Conservation (phyloP, 2,888 invertebrate genomes). For the Amphipoea lucens region DNA sequence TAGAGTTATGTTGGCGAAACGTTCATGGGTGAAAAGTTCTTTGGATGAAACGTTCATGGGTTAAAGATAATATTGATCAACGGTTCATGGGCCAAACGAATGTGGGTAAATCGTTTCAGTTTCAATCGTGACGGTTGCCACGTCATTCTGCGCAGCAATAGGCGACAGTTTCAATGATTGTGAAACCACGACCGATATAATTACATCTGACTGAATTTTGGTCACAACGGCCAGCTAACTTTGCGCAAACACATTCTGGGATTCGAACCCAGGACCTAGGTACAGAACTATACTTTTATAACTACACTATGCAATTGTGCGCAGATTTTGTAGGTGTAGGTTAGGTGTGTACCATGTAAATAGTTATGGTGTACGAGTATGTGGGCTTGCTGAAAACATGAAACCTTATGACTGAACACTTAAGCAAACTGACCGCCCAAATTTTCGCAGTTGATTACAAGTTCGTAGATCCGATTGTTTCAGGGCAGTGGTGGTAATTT, state of each 20-base stretch:
- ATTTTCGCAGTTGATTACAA: too few species aligned
- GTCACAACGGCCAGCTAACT: neutral
- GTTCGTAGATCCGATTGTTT: neutral
- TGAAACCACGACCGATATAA: neutral
- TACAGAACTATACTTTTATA: neutral
- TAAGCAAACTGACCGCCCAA: neutral
- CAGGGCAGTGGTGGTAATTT: neutral
- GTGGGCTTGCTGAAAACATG: neutral
- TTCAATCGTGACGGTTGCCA: neutral
- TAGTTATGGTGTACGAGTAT: neutral
- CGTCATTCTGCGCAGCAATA: neutral
- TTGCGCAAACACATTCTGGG: neutral
- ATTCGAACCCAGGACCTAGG: neutral
- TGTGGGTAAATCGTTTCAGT: too few species aligned
- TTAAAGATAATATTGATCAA: too few species aligned
- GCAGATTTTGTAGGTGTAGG: neutral
- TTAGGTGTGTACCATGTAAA: neutral
- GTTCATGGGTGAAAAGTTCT: too few species aligned
- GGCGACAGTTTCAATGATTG: neutral
- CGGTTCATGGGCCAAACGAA: too few species aligned
- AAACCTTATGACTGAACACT: neutral
- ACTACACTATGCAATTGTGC: neutral
- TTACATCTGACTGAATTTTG: neutral
- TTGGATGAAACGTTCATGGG: too few species aligned
- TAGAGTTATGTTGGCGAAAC: too few species aligned